Evolutionary conservation across 2,797 vertebrate species (phyloP).

Genomic region (Neosilurus mollespiculum): DNA sequence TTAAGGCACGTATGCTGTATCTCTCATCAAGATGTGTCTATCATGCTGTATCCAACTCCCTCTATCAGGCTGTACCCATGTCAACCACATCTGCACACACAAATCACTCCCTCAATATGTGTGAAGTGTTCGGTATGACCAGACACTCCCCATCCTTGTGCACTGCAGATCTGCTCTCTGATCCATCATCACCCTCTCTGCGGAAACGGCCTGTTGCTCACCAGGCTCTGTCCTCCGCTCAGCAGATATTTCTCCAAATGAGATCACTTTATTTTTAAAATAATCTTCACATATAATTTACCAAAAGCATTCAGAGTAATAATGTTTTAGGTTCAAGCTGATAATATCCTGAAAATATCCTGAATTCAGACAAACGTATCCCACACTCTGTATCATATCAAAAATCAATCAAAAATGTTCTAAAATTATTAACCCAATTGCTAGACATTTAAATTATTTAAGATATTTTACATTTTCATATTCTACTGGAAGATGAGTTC

Average conservation of each 20-base stretch:
- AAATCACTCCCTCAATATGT: constrained; percentile 51
- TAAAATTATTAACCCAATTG: no score
- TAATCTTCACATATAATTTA: background rate
- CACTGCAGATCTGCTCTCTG: constrained; percentile 46
- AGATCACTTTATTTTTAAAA: background rate
- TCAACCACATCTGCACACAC: constrained; percentile 51
- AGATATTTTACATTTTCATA: background rate
- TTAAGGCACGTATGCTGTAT: background rate
- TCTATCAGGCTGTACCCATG: constrained; percentile 12
- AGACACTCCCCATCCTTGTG: constrained; percentile 8
- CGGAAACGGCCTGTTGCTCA: background rate
- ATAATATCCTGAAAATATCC: background rate
- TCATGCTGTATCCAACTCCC: no score
- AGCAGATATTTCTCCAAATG: background rate
- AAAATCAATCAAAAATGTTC: no score
- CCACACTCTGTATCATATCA: no score
- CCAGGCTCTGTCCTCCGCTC: background rate
- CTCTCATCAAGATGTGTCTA: no score
- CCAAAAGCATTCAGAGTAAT: background rate
- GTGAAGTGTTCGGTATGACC: constrained; percentile 42
- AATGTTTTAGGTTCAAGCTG: background rate
- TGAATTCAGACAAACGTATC: no score
- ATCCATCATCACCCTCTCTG: constrained; percentile 55
- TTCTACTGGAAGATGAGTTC: background rate
- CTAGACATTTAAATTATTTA: background rate